Base-by-base conservation (phyloP, 1,140 invertebrate species). In the Zaprionus tsacasi region DNA sequence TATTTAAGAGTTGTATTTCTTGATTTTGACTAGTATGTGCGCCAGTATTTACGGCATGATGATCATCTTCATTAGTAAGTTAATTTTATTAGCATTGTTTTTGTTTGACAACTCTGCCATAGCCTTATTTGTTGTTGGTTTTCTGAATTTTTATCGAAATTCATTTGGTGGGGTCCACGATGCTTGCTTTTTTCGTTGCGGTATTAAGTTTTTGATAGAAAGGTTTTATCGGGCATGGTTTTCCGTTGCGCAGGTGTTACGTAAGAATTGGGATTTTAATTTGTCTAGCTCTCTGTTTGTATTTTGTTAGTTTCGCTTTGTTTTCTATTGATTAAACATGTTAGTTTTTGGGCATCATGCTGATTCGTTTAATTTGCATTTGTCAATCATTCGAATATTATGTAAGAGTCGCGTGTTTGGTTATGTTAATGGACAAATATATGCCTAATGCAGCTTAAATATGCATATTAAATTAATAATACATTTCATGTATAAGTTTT, bases 31-130 rank as follows among this genome's bases (percentile, higher is more conserved):
- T 79, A 61, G 27, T 30, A 30, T 60, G 73, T 63, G 54, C 48
- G 55, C 60, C 70, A 56, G 50, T 35, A 17, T 54, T 57, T 67
- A 21, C 48, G 76, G 63, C 67, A 55, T 63, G 80, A 88, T 87
- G 79, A 87, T 87, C 81, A 48, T 78, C 59, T 87, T 87, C 82
- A 87, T 87, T 87, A 87, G 82, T 78, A 74, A 88, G 83, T 87
- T 87, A 87, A 87, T 87, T 87, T 88, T 82, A 88, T 88, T 83
- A 87, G 52, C 63, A 50, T 55, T 58, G 58, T 69, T 77, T 82
- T 87, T 83, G 82, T 74, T 72, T 81, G 57, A 60, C 70, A 73
- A 60, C n/a, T 56, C 48, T 35, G 21, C 27, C 55, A 61, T 30
- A 68, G 36, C 64, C 55, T 61, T 48, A 71, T 50, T 43, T 59